Evolutionary conservation across 2,113 vertebrate species (phyloP).

Genomic region (Todiramphus saurophagus): DNA sequence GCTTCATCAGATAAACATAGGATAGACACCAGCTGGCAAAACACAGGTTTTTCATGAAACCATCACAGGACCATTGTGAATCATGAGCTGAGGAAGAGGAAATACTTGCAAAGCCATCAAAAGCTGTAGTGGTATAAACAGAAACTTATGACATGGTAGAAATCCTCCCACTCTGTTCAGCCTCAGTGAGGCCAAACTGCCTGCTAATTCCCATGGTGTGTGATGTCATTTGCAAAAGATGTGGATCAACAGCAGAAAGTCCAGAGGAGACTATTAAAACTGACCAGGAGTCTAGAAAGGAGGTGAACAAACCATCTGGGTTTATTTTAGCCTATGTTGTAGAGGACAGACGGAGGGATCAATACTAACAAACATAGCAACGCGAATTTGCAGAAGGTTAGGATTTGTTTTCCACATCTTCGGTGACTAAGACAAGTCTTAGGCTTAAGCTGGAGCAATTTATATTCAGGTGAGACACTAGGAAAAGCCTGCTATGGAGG

Average conservation of each 20-base stretch:
- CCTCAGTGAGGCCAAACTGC: rapidly evolving
- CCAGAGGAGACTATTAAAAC: background rate
- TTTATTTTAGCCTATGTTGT: background rate
- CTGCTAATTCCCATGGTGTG: background rate
- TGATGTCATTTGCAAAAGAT: background rate
- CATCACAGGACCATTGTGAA: background rate
- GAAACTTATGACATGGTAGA: background rate
- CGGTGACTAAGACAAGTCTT: background rate
- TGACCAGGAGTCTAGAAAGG: background rate
- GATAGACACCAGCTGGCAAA: background rate
- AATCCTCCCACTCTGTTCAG: background rate
- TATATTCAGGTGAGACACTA: background rate
- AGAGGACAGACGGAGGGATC: background rate
- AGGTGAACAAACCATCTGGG: background rate
- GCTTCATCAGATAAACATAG: background rate
- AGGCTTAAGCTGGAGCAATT: background rate
- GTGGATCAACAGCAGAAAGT: background rate
- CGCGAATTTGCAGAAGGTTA: background rate
- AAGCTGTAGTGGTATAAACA: background rate
- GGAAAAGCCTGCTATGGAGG: background rate
- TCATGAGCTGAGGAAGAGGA: background rate
- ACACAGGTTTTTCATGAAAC: background rate
- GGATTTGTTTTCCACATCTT: background rate
- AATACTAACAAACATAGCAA: background rate
- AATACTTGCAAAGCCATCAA: background rate